Evolutionary conservation across 1,140 invertebrate genomes (phyloP), one percentile per base, ranked within the genome.

Genomic region (Venustaconcha ellipsiformis): DNA sequence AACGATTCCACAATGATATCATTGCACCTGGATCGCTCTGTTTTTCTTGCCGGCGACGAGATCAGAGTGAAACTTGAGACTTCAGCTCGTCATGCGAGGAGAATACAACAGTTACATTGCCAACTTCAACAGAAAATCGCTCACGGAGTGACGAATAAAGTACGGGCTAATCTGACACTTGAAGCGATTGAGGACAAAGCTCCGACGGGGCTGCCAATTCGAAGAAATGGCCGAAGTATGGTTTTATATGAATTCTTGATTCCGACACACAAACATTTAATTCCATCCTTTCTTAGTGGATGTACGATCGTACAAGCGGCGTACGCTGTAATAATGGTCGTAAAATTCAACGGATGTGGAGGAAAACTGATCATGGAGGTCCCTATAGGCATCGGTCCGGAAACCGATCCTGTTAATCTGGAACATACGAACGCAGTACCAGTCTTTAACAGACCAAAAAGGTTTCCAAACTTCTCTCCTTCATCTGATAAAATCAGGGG

Each of bases 1-100:
- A 68, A 66, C 23, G 72, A 80, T 48, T 63, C 76, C 15, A 78
- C 82, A 18, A 76, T 66, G 17, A 72, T 87, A 14, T 74, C 81
- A 2, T 58, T 87, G 23, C 57, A 69, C 20, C 74, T 87, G 18
- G 84, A 87, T 59, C 76, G 83, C 6, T 79, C 83, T 13, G 84
- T 84, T 14, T 86, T 85, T 64, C 67, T 85, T 64, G 84, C 86
- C 15, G 86, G 86, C 5, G 84, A 87, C 66, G 81, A 87, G 59
- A 82, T 87, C n/a, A 77, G 74, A 72, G 65, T 87, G 14, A 82
- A 82, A 63, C 74, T 87, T 8, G 70, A 76, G 20, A 76, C 78
- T 3, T 57, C 78, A 23, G 67, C 73, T 20, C 78, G 77, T 23
- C 72, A 74, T 20, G 62, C 80, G 55, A 73, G 79, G 23, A 76